Conservation (phyloP, 2,888 invertebrate genomes). For the Eupsilia transversa region DNA sequence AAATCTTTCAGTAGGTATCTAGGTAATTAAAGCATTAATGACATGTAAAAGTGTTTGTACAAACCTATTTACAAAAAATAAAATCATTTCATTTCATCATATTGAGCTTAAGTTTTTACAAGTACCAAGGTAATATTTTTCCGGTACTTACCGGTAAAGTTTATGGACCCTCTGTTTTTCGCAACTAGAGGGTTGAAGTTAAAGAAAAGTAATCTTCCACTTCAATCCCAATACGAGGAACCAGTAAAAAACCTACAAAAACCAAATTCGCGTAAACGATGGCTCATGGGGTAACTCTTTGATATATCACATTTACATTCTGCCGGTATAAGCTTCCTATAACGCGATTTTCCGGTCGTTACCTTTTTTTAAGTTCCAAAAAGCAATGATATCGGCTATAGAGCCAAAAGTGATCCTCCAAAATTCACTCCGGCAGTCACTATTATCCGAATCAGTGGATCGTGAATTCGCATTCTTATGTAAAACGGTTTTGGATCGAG, state of each 20-base stretch:
- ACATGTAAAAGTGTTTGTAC: too few species aligned
- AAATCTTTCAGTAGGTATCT: not conserved
- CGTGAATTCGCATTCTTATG: constrained; percentile 86
- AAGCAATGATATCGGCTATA: constrained; percentile 67
- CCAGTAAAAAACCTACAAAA: constrained; percentile 48
- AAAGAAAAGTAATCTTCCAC: not conserved
- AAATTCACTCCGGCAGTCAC: constrained; percentile 79
- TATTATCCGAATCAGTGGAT: constrained; percentile 87
- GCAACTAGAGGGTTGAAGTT: not conserved
- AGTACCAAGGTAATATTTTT: not conserved
- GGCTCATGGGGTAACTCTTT: constrained; percentile 47
- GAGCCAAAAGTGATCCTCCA: constrained; percentile 71
- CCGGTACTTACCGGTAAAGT: not conserved
- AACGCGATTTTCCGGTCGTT: constrained; percentile 81
- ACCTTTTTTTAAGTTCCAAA: constrained; percentile 73
- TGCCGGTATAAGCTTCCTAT: constrained; percentile 55
- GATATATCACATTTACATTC: constrained; percentile 62
- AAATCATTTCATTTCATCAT: too few species aligned
- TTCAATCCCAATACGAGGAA: constrained; percentile 9
- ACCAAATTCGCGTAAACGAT: constrained; percentile 43
- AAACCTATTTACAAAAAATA: too few species aligned
- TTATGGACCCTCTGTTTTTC: not conserved
- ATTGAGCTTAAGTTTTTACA: not conserved
- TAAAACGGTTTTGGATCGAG: constrained; percentile 79
- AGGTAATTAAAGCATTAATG: too few species aligned